Evolutionary conservation across 2,113 vertebrate genomes (phyloP).

Genomic region (Trichomycterus rosablanca): DNA sequence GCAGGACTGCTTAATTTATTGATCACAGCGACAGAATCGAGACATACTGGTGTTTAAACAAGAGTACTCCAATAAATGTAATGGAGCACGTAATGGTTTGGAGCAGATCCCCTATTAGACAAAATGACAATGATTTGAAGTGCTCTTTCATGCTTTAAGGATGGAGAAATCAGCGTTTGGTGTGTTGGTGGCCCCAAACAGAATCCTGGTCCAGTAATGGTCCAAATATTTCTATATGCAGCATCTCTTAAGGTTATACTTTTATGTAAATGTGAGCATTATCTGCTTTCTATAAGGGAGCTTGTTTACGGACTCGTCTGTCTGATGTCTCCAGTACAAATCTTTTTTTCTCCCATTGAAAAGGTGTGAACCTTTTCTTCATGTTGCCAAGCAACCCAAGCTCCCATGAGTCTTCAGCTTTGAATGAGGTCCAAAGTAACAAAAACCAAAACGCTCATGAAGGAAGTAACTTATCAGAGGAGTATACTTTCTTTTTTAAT

Average conservation of each 20-base stretch:
- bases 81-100: conserved; percentile 42
- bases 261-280: conserved; percentile 7
- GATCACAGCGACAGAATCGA: conserved; percentile 31
- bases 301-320: conserved; percentile 20
- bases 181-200: too few relatives aligned
- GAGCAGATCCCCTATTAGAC: conserved; percentile 34
- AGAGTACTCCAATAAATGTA: conserved; percentile 42
- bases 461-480: neutral
- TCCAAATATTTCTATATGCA: neutral
- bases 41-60: conserved; percentile 21
- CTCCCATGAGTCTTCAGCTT: conserved; percentile 61
- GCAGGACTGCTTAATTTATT: conserved; percentile 39
- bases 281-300: conserved; percentile 1
- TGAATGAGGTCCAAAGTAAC: conserved; percentile 45
- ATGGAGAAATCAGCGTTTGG: neutral
- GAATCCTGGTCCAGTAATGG: neutral
- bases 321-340: conserved; percentile 15
- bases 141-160: conserved; percentile 1
- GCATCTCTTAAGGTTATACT: too few relatives aligned
- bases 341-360: conserved; percentile 52
- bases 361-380: conserved; percentile 58
- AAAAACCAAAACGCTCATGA: conserved; percentile 11
- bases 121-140: conserved; percentile 18
- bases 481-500: neutral
- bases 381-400: conserved; percentile 70